A percentile compares a stretch with the other conserved stretches of the same genome.
These are phyloP conservation scores for Aporophyla nigra DNA, from an alignment of 2,888 invertebrate genomes.

Conservation along the genomic window DNA sequence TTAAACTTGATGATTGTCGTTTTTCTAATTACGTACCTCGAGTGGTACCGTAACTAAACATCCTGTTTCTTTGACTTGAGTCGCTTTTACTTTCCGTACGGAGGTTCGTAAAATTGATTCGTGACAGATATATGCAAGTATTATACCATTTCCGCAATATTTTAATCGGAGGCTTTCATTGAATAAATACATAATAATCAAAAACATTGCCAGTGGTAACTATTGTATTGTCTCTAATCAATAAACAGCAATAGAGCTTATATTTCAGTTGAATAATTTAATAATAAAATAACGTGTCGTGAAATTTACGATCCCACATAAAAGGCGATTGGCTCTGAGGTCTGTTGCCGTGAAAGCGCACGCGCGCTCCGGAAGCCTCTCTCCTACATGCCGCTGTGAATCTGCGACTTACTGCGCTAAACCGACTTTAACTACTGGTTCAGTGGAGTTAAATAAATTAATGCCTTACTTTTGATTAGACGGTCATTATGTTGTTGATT, in stretches of 20 bases:
- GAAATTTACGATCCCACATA: conserved; percentile 71
- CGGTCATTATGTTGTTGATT: conserved; percentile 77
- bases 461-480: conserved; percentile 78
- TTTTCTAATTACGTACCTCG: conserved; percentile 35
- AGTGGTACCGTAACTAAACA: conserved; percentile 33
- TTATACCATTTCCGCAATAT: conserved; percentile 33
- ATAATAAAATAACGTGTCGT: conserved; percentile 68
- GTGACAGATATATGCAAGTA: conserved; percentile 12
- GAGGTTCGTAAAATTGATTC: conserved; percentile 25
- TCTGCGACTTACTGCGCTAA: conserved; percentile 74
- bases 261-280: conserved; percentile 58
- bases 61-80: conserved; percentile 6
- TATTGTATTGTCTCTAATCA: conserved; percentile 40
- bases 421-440: conserved; percentile 73
- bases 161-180: conserved; percentile 18
- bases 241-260: conserved; percentile 33
- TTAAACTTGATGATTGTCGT: conserved; percentile 45
- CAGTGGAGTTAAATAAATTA: conserved; percentile 72
- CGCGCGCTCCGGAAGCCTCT: conserved; percentile 75
- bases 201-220: conserved; percentile 18
- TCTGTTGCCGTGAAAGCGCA: conserved; percentile 74
- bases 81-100: conserved; percentile 47
- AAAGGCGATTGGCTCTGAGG: conserved; percentile 74
- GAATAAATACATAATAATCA: conserved; percentile 33
- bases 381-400: conserved; percentile 71